These are phyloP conservation scores for Argentina silus DNA, from an alignment of 2,797 vertebrate genomes.

Conservation along the genomic window DNA sequence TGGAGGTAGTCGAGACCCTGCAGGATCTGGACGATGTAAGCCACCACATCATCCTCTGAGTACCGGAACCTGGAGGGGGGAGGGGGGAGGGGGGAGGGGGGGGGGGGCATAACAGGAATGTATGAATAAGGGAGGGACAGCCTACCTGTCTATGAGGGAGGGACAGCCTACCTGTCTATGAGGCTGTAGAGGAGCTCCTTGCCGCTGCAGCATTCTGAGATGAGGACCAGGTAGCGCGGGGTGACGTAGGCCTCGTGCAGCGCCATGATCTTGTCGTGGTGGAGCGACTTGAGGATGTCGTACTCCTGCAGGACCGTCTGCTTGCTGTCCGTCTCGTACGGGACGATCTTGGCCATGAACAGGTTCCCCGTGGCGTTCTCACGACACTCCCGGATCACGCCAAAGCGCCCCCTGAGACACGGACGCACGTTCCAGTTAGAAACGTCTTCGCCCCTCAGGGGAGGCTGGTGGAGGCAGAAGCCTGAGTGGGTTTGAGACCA, in stretches of 20 bases:
- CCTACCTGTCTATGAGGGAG: background rate
- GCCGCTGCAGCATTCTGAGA: conserved; percentile 91
- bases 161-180: conserved; percentile 79
- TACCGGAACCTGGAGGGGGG: conserved; percentile 91
- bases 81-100: background rate
- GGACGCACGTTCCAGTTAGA: too few species aligned
- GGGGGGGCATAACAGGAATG: background rate
- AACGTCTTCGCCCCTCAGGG: too few species aligned
- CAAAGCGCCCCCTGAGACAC: conserved; percentile 87
- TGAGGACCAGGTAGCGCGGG: conserved; percentile 95
- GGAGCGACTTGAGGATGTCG: conserved; percentile 93
- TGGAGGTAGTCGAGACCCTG: conserved; percentile 97
- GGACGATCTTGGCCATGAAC: conserved; percentile 97
- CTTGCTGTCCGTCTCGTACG: conserved; percentile 89
- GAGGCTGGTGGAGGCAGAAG: too few species aligned
- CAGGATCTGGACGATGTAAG: conserved; percentile 89
- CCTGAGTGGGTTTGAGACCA: too few species aligned
- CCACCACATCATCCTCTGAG: conserved; percentile 95
- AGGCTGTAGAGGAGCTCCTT: conserved; percentile 95
- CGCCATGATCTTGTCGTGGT: conserved; percentile 93
- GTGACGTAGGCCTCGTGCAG: conserved; percentile 97
- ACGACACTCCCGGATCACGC: conserved; percentile 93
- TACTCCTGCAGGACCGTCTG: conserved; percentile 92
- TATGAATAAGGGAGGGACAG: background rate
- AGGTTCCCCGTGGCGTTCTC: conserved; percentile 94